phyloP scores from a whole-genome alignment of 1,140 invertebrate species.

The Samia ricini region DNA sequence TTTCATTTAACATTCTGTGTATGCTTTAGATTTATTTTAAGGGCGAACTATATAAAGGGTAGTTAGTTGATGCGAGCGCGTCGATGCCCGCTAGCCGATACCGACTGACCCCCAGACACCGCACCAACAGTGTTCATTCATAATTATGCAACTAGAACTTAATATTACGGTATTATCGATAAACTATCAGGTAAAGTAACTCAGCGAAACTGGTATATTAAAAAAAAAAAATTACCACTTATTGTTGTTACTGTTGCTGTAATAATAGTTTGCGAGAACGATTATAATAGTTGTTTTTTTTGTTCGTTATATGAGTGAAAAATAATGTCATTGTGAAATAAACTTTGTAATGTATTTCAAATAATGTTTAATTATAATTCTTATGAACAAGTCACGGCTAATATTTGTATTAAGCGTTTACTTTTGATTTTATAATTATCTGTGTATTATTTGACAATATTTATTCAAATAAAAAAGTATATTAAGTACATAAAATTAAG shows the following conservation, averaged over 20 bases:
- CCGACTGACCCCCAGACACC: constrained; percentile 39
- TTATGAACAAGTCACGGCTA: too few species aligned
- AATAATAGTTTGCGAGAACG: constrained; percentile 11
- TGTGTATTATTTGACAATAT: too few species aligned
- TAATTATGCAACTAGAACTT: constrained; percentile 56
- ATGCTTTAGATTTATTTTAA: neutral
- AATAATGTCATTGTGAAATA: constrained; percentile 7
- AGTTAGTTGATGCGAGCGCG: constrained; percentile 23
- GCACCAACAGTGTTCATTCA: constrained; percentile 29
- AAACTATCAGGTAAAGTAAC: constrained; percentile 27
- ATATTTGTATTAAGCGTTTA: too few species aligned
- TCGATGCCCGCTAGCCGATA: constrained; percentile 33
- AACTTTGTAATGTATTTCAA: constrained; percentile 1
- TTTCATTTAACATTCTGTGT: neutral
- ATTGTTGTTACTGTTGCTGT: constrained; percentile 17
- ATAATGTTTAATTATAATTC: too few species aligned
- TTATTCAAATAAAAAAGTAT: too few species aligned
- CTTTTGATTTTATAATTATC: too few species aligned
- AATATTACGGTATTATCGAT: constrained; percentile 54
- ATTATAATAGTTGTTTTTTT: constrained; percentile 10
- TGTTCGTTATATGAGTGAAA: constrained; percentile 1
- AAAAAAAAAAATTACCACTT: too few species aligned
- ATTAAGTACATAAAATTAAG: too few species aligned
- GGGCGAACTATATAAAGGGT: constrained; percentile 10
- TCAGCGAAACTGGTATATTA: constrained; percentile 9